These are phyloP conservation scores for Sialia sialis DNA, from an alignment of 2,113 vertebrate genomes.

Conservation along the genomic window DNA sequence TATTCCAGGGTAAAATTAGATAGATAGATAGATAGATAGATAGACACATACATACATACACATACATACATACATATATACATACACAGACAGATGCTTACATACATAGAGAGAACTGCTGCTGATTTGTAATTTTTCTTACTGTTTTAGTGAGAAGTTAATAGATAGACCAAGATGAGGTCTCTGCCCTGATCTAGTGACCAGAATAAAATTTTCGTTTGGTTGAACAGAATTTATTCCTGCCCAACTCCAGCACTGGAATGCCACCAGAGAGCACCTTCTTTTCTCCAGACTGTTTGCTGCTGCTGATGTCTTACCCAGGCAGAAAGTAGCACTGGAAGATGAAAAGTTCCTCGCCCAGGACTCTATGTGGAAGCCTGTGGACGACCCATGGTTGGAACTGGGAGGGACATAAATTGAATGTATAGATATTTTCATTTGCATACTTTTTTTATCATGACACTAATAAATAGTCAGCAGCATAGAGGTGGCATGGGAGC, in stretches of 20 bases:
- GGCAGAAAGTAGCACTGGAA: not conserved
- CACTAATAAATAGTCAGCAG: not conserved
- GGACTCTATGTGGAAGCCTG: not conserved
- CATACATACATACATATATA: not conserved
- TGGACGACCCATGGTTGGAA: not conserved
- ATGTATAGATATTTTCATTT: not conserved
- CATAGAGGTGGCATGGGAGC: not conserved
- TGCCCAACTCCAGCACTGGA: not conserved
- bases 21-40: not conserved
- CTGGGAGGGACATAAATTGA: not conserved
- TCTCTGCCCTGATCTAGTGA: not conserved
- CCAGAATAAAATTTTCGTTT: not conserved
- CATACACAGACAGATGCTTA: too few species aligned
- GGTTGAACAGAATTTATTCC: not conserved
- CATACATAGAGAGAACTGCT: not conserved
- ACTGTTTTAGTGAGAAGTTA: not conserved
- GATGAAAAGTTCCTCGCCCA: not conserved
- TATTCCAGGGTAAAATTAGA: not conserved
- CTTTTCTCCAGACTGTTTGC: not conserved
- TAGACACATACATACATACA: not conserved
- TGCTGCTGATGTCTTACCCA: not conserved
- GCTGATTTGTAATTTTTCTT: not conserved
- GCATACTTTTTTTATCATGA: not conserved
- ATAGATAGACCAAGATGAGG: not conserved
- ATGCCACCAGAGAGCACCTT: not conserved